Base-by-base conservation (phyloP, 2,888 invertebrate species). In the Melangyna quadrimaculata region DNA sequence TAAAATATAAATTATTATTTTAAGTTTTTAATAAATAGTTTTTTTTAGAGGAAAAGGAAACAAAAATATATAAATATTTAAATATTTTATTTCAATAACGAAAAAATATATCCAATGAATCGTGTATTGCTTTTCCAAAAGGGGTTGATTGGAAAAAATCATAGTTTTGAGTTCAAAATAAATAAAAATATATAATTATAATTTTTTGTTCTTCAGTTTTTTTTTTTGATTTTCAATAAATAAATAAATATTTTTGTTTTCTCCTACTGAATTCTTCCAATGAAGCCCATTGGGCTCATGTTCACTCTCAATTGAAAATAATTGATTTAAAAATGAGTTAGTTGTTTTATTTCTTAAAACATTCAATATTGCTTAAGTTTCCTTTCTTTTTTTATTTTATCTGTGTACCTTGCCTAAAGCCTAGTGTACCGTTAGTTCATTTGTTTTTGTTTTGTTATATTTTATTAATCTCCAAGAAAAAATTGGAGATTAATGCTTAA, bases 251-350 rank as follows among this genome's bases (percentile, higher is more conserved):
- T 69, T 72, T 78, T 72, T 63, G 32, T 71, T 53, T 78, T 67
- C 19, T 74, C n/a, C 40, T 79, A 73, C 65, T 81, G 86, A 81
- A 86, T 86, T 86, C 77, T 86, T 86, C 77, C 75, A 86, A 81
- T 86, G 81, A 86, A 86, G 81, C 86, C 86, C 86, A 86, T 86
- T 86, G 86, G 86, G 86, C 86, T 81, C 69, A 86, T 63, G 63
- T 43, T 63, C 27, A 45, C 51, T 78, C 40, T 86, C 81, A 86
- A 86, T 81, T 86, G 43, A 51, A 78, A 72, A 73, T 55, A 81
- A 86, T 78, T 86, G 80, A 86, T 61, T 79, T 73, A 29, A 24
- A 55, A 74, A 63, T 69, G 57, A 40, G 70, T 29, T 57, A n/a
- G 19, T 37, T 61, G 14, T 51, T 37, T 61, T n/a, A n/a, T 14